Evolutionary conservation across 2,888 invertebrate genomes (phyloP), one percentile per base, ranked within the genome.

Genomic region (Eristalis pertinax): DNA sequence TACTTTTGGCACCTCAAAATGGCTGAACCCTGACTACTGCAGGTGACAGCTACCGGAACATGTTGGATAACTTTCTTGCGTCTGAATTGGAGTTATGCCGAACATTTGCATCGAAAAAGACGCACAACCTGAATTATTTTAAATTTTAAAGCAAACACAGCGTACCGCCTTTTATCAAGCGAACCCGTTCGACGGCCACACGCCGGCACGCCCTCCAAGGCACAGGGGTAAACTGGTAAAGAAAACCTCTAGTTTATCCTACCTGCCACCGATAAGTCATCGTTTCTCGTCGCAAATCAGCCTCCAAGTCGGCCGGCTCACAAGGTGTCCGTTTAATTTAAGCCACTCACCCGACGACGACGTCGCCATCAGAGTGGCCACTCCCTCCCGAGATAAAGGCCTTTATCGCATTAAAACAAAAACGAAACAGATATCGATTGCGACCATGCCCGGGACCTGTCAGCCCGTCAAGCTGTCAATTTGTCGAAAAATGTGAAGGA

Each of bases 391-490:
- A 50, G 15, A 58, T 38, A 26, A 26, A 56, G 38, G 24, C 4
- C 22, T 26, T 32, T 15, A 64, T 26, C 58, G 26, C 26, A 38
- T 50, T 32, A 43, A 50, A 26, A 19, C 43, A 41, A 15, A 41
- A 41, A 43, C 32, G 32, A 38, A 38, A 38, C 13, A 65, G 24
- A 41, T 41, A 75, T 75, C 58, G 35, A 58, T 67, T 68, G 4
- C 29, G 60, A 22, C 68, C 76, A 76, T 32, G 43, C 60, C 24
- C 43, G 32, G 22, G 10, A 69, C n/a, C 69, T 69, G 63, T 77
- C 77, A 63, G 69, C 68, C 35, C 50, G 76, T 68, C 67, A 68
- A 62, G 68, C 29, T 62, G 76, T 68, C 62, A 70, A 35, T 15
- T 50, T 68, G 68, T 56, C 69, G 35, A 32, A 63, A 63, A n/a